Percentiles rank a stretch among this genome's conserved stretches.
phyloP scores from a whole-genome alignment of 2,888 invertebrate genomes.

The Sclerodermus sp. region DNA sequence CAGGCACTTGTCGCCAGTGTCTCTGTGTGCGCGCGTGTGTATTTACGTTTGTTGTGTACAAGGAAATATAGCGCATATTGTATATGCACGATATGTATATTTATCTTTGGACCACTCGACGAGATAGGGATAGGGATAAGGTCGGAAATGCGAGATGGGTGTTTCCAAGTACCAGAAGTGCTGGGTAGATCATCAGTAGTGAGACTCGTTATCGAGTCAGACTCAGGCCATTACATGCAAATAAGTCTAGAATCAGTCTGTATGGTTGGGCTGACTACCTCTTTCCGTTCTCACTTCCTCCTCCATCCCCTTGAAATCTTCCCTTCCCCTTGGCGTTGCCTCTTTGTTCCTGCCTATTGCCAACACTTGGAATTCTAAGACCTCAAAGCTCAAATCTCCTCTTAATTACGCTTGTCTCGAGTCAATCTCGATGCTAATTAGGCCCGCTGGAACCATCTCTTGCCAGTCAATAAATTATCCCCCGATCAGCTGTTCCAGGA shows the following conservation, averaged over 20 bases:
- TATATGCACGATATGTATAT: too few relatives aligned
- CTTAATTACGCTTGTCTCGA: constrained; percentile 57
- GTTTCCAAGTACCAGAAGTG: constrained; percentile 18
- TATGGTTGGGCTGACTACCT: constrained; percentile 9
- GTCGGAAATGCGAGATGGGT: too few relatives aligned
- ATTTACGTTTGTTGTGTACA: too few relatives aligned
- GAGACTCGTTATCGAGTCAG: constrained; percentile 35
- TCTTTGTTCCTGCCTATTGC: constrained; percentile 6
- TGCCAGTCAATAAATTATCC: too few relatives aligned
- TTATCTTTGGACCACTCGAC: too few relatives aligned
- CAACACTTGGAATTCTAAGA: constrained; percentile 18
- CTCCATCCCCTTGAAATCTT: constrained; percentile 3
- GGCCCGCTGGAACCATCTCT: constrained; percentile 29
- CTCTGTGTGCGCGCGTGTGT: too few relatives aligned
- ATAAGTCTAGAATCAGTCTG: constrained; percentile 38
- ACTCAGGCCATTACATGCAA: constrained; percentile 49
- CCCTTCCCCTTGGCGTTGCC: neutral
- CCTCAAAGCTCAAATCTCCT: constrained; percentile 48
- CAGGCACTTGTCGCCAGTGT: too few relatives aligned
- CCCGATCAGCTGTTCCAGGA: too few relatives aligned
- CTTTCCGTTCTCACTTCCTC: neutral
- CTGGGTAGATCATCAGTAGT: constrained; percentile 8
- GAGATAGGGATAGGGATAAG: too few relatives aligned
- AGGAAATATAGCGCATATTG: too few relatives aligned
- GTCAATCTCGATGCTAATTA: constrained; percentile 58